Evolutionary conservation across 2,888 invertebrate species (phyloP).

Genomic region (Acanthoscelides obtectus): DNA sequence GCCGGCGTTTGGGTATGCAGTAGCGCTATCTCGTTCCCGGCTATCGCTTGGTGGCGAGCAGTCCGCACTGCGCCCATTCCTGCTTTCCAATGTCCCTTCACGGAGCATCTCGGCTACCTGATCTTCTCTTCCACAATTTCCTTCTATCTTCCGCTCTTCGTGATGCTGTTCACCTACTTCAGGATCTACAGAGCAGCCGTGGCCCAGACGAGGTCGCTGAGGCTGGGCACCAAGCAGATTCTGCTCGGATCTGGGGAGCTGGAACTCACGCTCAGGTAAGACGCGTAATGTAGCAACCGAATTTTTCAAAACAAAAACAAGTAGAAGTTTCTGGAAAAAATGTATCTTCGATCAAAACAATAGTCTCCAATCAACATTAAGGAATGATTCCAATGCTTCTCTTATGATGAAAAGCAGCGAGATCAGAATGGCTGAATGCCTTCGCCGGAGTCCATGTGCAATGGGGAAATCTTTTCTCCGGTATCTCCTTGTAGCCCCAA

Average conservation of each 20-base stretch:
- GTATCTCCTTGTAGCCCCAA: too few species aligned
- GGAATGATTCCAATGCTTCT: too few species aligned
- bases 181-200: slow-evolving; percentile 92
- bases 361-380: too few species aligned
- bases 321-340: too few species aligned
- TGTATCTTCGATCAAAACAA: too few species aligned
- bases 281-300: too few species aligned
- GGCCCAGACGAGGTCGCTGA: slow-evolving; percentile 84
- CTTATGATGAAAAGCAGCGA: too few species aligned
- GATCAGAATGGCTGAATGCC: too few species aligned
- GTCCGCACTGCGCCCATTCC: slow-evolving; percentile 77
- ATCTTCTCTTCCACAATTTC: slow-evolving; percentile 97
- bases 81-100: slow-evolving; percentile 87
- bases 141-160: slow-evolving; percentile 92
- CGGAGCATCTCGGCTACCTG: slow-evolving; percentile 92
- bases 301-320: too few species aligned
- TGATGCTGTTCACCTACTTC: slow-evolving; percentile 98
- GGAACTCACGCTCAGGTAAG: slow-evolving; percentile 68
- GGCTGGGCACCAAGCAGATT: slow-evolving; percentile 87
- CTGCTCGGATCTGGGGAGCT: slow-evolving; percentile 79
- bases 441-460: too few species aligned
- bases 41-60: slow-evolving; percentile 94
- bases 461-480: too few species aligned
- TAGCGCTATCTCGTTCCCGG: slow-evolving; percentile 95
- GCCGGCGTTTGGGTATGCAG: slow-evolving; percentile 96